Conservation (phyloP, 53 echinoderm and acorn worm species). For the Mesocentrotus franciscanus region DNA sequence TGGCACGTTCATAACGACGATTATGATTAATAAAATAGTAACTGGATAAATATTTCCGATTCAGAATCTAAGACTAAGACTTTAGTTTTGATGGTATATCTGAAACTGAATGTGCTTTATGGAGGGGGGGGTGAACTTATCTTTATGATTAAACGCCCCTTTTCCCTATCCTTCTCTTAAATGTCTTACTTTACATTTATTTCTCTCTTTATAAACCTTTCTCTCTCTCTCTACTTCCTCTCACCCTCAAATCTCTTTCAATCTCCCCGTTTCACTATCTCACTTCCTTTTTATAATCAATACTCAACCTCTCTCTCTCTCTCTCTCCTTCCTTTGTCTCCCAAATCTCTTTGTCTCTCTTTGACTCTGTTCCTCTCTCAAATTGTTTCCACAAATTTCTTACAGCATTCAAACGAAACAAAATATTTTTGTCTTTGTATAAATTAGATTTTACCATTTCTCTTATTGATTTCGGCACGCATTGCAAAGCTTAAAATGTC, state of each 20-base stretch:
- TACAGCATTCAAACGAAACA: neutral
- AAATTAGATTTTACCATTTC: neutral
- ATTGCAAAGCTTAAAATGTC: conserved; percentile 10
- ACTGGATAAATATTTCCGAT: neutral
- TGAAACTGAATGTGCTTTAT: neutral
- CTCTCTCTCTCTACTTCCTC: neutral
- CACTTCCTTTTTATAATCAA: too few species aligned
- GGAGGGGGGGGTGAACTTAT: neutral
- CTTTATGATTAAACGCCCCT: neutral
- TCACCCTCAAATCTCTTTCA: neutral
- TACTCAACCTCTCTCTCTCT: neutral
- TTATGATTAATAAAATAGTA: neutral
- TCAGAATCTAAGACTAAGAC: neutral
- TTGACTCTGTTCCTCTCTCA: neutral
- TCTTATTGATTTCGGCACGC: neutral
- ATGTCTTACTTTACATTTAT: neutral
- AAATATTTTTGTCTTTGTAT: neutral
- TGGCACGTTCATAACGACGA: neutral
- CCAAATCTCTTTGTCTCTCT: neutral
- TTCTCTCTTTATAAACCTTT: too few species aligned
- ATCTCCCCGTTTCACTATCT: neutral
- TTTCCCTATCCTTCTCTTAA: neutral
- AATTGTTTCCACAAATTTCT: neutral
- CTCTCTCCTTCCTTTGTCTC: neutral
- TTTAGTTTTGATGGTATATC: neutral